A percentile compares a stretch with the other conserved stretches of the same genome.
Evolutionary conservation across 2,888 invertebrate species (phyloP).

Genomic region (Suillia variegata): DNA sequence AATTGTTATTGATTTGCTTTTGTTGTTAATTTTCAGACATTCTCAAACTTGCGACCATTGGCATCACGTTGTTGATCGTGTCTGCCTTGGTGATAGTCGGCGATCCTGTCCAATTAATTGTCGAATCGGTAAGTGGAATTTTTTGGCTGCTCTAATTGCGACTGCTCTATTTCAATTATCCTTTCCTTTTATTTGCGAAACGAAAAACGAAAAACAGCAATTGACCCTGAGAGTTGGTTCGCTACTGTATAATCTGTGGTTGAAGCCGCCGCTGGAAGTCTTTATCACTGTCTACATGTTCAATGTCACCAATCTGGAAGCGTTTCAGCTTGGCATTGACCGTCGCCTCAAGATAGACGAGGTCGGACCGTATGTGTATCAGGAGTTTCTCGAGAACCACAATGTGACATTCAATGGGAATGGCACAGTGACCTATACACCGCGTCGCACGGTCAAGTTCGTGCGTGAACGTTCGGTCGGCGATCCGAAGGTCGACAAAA

Average conservation of each 20-base stretch:
- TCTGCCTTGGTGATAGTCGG: conserved; percentile 45
- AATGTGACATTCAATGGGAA: conserved; percentile 70
- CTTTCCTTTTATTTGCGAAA: background rate
- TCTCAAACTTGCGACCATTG: conserved; percentile 48
- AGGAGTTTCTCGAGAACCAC: conserved; percentile 71
- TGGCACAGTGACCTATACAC: conserved; percentile 71
- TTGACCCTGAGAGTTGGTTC: conserved; percentile 64
- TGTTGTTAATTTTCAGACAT: conserved; percentile 44
- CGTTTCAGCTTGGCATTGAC: conserved; percentile 69
- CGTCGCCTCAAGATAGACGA: conserved; percentile 72
- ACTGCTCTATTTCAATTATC: background rate
- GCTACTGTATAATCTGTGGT: conserved; percentile 68
- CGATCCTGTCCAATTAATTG: conserved; percentile 50
- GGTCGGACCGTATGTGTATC: conserved; percentile 82
- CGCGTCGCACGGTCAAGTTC: conserved; percentile 67
- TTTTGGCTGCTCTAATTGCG: background rate
- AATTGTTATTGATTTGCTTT: background rate
- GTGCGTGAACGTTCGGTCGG: conserved; percentile 71
- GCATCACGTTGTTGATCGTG: conserved; percentile 48
- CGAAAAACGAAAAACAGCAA: conserved; percentile 42
- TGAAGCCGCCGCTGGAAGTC: conserved; percentile 70
- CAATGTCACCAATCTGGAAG: conserved; percentile 78
- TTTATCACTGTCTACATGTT: conserved; percentile 73
- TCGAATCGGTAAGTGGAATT: conserved; percentile 50
- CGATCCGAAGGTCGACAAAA: conserved; percentile 66